phyloP scores from a whole-genome alignment of 2,888 invertebrate genomes.

The Anthrax anthrax region DNA sequence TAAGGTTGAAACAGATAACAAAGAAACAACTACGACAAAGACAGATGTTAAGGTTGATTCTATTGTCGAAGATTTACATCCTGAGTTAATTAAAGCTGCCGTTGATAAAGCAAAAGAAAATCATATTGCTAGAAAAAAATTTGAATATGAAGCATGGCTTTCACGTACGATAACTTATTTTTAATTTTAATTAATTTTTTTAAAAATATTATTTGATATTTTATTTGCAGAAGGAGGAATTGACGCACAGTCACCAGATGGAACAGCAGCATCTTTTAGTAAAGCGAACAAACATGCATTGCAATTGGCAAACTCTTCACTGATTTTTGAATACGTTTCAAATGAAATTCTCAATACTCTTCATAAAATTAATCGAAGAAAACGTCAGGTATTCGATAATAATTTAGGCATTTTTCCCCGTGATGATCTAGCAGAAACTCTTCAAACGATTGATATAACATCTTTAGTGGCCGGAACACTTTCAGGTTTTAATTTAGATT shows the following conservation, averaged over 20 bases:
- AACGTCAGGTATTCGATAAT: slow-evolving; percentile 59
- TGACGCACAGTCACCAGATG: slow-evolving; percentile 73
- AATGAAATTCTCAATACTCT: slow-evolving; percentile 64
- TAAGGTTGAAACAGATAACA: slow-evolving; percentile 30
- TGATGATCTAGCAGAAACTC: slow-evolving; percentile 58
- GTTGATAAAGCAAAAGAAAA: slow-evolving; percentile 66
- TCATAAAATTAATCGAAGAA: slow-evolving; percentile 41
- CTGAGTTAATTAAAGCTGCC: slow-evolving; percentile 49
- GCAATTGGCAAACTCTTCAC: slow-evolving; percentile 68
- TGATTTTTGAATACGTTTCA: slow-evolving; percentile 74
- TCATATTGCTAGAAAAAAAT: slow-evolving; percentile 55
- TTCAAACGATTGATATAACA: slow-evolving; percentile 65
- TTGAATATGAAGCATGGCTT: slow-evolving; percentile 72
- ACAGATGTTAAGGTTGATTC: slow-evolving; percentile 24
- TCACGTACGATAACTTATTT: slow-evolving; percentile 37
- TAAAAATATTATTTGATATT: neutral
- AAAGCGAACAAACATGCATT: slow-evolving; percentile 77
- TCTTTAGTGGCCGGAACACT: slow-evolving; percentile 48
- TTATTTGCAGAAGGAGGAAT: slow-evolving; percentile 52
- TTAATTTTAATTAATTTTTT: neutral
- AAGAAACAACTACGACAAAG: slow-evolving; percentile 32
- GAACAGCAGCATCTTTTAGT: slow-evolving; percentile 79
- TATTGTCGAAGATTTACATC: slow-evolving; percentile 17
- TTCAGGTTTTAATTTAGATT: slow-evolving; percentile 44
- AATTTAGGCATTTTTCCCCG: slow-evolving; percentile 37